phyloP scores from a whole-genome alignment of 2,888 invertebrate species.

The Caenorhabditis macrosperma region DNA sequence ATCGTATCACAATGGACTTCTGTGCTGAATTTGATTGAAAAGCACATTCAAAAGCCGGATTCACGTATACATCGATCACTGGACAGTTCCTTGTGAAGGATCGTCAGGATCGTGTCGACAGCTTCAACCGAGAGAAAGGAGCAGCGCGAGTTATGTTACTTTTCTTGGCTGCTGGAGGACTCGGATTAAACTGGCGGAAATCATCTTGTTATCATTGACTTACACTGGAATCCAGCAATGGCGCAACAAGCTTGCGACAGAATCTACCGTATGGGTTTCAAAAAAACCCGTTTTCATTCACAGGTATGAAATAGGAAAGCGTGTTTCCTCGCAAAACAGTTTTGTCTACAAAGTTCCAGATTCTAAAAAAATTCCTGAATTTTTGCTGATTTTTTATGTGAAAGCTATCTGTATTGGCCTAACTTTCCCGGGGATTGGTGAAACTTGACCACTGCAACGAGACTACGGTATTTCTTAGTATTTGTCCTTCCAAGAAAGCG shows the following conservation, averaged over 20 bases:
- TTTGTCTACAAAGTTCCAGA: too few relatives aligned
- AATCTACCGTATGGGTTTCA: constrained; percentile 91
- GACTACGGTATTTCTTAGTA: too few relatives aligned
- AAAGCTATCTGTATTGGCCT: too few relatives aligned
- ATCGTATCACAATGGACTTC: constrained; percentile 95
- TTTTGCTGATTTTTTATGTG: too few relatives aligned
- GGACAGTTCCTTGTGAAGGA: constrained; percentile 85
- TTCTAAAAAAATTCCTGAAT: too few relatives aligned
- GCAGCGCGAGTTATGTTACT: constrained; percentile 86
- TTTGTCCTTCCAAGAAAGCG: too few relatives aligned
- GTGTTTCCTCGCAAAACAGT: too few relatives aligned
- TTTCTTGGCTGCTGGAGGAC: constrained; percentile 93
- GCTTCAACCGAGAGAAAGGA: constrained; percentile 85
- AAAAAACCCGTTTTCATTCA: constrained; percentile 88
- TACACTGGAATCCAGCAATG: constrained; percentile 96
- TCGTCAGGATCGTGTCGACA: constrained; percentile 82
- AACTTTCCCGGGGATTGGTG: too few relatives aligned
- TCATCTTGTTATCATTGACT: constrained; percentile 91
- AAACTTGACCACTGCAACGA: too few relatives aligned
- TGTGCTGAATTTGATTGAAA: constrained; percentile 86
- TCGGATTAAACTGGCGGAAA: constrained; percentile 95
- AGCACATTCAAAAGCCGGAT: constrained; percentile 83
- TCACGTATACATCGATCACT: constrained; percentile 85
- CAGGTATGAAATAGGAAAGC: too few relatives aligned
- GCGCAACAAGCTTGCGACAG: constrained; percentile 95